Conservation (phyloP, 2,797 vertebrate genomes). For the Lacerta bilineata region DNA sequence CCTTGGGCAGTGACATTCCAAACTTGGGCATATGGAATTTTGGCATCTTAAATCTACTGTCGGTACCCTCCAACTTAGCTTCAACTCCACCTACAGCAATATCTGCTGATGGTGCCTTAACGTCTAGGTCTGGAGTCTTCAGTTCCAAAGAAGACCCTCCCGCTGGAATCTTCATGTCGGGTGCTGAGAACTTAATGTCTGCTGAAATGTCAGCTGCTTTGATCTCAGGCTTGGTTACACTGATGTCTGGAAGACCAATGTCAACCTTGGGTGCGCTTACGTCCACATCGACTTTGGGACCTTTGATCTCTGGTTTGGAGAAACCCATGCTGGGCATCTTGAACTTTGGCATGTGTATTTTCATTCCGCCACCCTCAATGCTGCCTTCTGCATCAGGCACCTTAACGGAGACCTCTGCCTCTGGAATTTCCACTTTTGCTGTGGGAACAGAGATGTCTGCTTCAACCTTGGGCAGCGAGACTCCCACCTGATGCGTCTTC, state of each 20-base stretch:
- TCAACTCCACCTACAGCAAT: too few species aligned
- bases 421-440: neutral
- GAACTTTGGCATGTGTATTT: slow-evolving; percentile 15
- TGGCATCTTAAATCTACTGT: too few species aligned
- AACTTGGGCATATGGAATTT: too few species aligned
- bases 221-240: neutral
- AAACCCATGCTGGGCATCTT: slow-evolving; percentile 23
- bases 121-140: too few species aligned
- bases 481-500: neutral
- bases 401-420: neutral
- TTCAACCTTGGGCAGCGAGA: slow-evolving; percentile 47
- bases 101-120: too few species aligned
- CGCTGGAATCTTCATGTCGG: too few species aligned
- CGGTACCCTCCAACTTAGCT: too few species aligned
- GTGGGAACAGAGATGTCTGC: accelerated
- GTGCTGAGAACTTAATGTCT: too few species aligned
- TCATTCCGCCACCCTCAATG: neutral
- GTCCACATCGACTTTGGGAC: neutral
- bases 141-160: too few species aligned
- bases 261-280: accelerated
- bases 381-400: neutral
- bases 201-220: too few species aligned
- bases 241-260: neutral
- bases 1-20: too few species aligned
- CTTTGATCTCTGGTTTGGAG: slow-evolving; percentile 39